phyloP scores from a whole-genome alignment of 2,888 invertebrate genomes.

The Alloplasta piceator region DNA sequence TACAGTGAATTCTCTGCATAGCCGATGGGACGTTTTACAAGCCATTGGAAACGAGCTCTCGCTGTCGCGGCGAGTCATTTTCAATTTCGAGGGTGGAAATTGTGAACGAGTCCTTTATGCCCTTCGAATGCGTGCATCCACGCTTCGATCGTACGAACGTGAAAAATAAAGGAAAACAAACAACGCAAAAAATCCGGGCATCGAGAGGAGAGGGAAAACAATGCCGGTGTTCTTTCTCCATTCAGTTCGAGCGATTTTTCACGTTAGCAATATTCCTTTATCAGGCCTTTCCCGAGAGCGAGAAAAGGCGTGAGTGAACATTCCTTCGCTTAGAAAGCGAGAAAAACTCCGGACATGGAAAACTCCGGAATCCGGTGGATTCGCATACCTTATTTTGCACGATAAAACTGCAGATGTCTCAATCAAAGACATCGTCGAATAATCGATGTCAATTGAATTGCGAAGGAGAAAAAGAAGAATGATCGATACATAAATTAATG shows the following conservation, averaged over 20 bases:
- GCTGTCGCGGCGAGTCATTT: conserved; percentile 50
- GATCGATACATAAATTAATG: too few relatives aligned
- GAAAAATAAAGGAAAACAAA: conserved; percentile 7
- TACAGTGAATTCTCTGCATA: not conserved
- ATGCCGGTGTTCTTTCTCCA: conserved; percentile 6
- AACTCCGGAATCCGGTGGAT: too few relatives aligned
- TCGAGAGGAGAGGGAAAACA: conserved; percentile 5
- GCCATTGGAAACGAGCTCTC: not conserved
- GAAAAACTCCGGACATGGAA: too few relatives aligned
- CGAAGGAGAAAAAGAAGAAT: too few relatives aligned
- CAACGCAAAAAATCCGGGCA: not conserved
- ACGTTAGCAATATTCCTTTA: conserved; percentile 38
- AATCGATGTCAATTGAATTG: too few relatives aligned
- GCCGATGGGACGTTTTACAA: not conserved
- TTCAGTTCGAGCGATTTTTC: conserved; percentile 14
- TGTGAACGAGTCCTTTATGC: conserved; percentile 53
- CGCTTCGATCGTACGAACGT: conserved; percentile 22
- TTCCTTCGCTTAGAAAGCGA: too few relatives aligned
- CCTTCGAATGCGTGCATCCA: not conserved
- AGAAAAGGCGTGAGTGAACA: conserved; percentile 19
- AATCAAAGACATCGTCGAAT: too few relatives aligned
- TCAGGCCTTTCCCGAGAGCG: conserved; percentile 25
- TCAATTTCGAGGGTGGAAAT: conserved; percentile 63
- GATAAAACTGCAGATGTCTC: too few relatives aligned
- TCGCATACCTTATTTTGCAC: too few relatives aligned